Percentiles rank a stretch among this genome's conserved stretches.
phyloP scores from a whole-genome alignment of 2,888 invertebrate genomes.

The Zelleria hepariella region DNA sequence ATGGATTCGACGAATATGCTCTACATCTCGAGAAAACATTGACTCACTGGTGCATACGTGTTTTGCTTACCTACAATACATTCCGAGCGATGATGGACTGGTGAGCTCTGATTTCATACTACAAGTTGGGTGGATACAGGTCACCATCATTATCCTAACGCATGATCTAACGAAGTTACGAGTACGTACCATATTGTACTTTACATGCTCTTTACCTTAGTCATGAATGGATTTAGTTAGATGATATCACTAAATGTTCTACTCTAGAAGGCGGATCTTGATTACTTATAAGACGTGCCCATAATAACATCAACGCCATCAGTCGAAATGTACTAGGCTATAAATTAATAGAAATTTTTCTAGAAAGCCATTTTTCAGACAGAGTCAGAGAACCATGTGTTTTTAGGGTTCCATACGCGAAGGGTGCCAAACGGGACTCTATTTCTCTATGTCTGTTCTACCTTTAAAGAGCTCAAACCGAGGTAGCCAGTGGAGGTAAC shows the following conservation, averaged over 20 bases:
- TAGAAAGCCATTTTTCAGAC: too few relatives aligned
- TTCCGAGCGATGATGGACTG: background rate
- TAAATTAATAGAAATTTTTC: too few relatives aligned
- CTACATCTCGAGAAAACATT: background rate
- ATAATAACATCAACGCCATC: background rate
- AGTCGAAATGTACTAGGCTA: background rate
- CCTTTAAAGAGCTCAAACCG: too few relatives aligned
- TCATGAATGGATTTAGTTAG: background rate
- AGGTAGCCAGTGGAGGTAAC: too few relatives aligned
- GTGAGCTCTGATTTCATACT: background rate
- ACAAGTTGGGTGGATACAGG: background rate
- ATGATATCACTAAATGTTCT: background rate
- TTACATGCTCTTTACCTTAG: background rate
- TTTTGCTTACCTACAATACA: background rate
- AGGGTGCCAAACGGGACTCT: too few relatives aligned
- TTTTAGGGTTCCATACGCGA: too few relatives aligned
- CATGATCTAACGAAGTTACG: background rate
- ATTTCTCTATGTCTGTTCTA: too few relatives aligned
- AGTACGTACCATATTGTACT: background rate
- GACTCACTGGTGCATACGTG: background rate
- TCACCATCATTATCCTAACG: background rate
- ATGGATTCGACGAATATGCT: background rate
- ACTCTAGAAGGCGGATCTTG: background rate
- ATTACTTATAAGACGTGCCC: too few relatives aligned
- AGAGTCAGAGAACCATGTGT: too few relatives aligned